Evolutionary conservation across 2,113 vertebrate genomes (phyloP), one percentile per base, ranked within the genome.

Genomic region (Pedionomus torquatus): DNA sequence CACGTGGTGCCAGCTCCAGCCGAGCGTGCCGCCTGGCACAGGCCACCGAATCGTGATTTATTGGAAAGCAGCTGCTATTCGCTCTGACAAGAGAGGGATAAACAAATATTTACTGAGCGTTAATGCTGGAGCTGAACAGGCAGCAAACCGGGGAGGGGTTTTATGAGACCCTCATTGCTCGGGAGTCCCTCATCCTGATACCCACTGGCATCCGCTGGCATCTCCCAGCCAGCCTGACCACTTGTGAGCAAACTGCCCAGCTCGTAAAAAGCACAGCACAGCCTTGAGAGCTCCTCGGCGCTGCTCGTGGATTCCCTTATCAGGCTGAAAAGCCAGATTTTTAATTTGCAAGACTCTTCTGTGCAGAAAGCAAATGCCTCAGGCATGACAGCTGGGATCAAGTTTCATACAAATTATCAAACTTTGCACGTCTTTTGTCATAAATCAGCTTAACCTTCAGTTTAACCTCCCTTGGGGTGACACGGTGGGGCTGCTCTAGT

Each of bases 41-140:
- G 6, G 1, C 41, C 60, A 3, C 17, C 0, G 0, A 9, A 7
- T 3, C 7, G 2, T 49, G 85, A 90, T 87, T 61, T 57, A 70
- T 7, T 2, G 51, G 84, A 41, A 28, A 39, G 77, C 79, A 51
- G 69, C 78, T 84, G 83, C 91, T 72, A 4, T 51, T 43, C 2
- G 0, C 80, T n/a, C 64, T 24, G 61, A 30, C 23, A 43, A 15
- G 16, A 4, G 33, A 17, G 61, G n/a, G 57, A 25, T 20, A 39
- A 90, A 57, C 64, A 68, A 72, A 33, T 24, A 21, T 51, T 44
- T 44, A 20, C 60, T 1, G 18, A 33, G 66, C 0, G 0, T 3
- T 18, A 25, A 1, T 0, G 4, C 44, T 2, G 23, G 23, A 68
- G 71, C 70, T 26, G 58, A 9, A 10, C 2, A 0, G 54, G 76